A percentile compares a stretch with the other conserved stretches of the same genome.
phyloP scores from a whole-genome alignment of 1,140 invertebrate genomes.

The Littorina saxatilis region DNA sequence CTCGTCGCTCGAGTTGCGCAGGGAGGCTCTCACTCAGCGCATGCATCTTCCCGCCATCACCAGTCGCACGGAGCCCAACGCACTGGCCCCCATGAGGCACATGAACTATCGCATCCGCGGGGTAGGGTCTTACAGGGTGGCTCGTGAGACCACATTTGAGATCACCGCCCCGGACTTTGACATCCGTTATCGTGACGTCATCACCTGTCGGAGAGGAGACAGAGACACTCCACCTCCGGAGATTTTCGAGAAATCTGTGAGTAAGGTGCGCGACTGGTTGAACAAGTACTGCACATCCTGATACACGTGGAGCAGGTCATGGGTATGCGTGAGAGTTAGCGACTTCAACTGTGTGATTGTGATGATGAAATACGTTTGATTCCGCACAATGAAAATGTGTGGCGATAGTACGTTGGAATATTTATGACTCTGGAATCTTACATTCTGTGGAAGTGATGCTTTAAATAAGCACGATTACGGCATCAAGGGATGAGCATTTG shows the following conservation, averaged over 20 bases:
- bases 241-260: constrained; percentile 47
- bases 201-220: constrained; percentile 46
- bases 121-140: constrained; percentile 24
- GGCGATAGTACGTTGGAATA: too few relatives aligned
- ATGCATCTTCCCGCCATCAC: constrained; percentile 47
- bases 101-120: constrained; percentile 27
- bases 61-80: constrained; percentile 28
- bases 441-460: too few relatives aligned
- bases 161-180: constrained; percentile 61
- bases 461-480: too few relatives aligned
- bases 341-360: too few relatives aligned
- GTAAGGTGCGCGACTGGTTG: constrained; percentile 43
- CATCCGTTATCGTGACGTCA: constrained; percentile 58
- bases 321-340: too few relatives aligned
- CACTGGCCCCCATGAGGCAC: constrained; percentile 13
- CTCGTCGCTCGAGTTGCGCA: constrained; percentile 2
- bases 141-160: constrained; percentile 58
- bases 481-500: too few relatives aligned
- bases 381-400: too few relatives aligned
- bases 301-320: too few relatives aligned
- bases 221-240: constrained; percentile 53
- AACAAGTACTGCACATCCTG: constrained; percentile 34
- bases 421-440: too few relatives aligned
- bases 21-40: constrained; percentile 11
- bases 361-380: too few relatives aligned